These are phyloP conservation scores for Pangasianodon gigas DNA, from an alignment of 2,113 vertebrate genomes.

Conservation along the genomic window DNA sequence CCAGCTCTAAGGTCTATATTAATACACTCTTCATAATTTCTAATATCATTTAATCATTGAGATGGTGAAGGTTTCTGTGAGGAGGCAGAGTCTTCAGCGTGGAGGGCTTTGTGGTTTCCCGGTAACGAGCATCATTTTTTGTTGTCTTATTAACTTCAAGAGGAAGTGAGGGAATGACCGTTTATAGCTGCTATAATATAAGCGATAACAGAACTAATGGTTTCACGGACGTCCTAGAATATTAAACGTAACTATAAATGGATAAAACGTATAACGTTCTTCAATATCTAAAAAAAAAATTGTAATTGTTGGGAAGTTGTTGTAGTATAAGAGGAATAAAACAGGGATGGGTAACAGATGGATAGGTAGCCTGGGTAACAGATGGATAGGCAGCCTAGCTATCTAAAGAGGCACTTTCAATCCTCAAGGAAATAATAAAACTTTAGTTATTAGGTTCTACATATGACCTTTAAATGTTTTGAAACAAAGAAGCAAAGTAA, in stretches of 20 bases:
- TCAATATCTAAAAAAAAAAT: neutral
- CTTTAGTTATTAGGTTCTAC: neutral
- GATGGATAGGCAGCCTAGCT: neutral
- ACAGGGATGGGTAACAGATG: neutral
- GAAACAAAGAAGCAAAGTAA: neutral
- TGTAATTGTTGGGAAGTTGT: neutral
- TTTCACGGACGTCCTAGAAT: neutral
- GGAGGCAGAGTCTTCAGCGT: neutral
- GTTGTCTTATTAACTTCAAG: no score
- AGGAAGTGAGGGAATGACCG: neutral
- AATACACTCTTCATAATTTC: neutral
- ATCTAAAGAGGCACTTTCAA: neutral
- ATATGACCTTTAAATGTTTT: neutral
- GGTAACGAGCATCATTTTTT: neutral
- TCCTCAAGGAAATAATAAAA: neutral
- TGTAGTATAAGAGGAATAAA: neutral
- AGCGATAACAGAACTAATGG: neutral
- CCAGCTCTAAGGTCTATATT: neutral
- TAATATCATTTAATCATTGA: neutral
- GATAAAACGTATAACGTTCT: neutral
- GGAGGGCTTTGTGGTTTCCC: neutral
- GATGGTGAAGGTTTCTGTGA: neutral
- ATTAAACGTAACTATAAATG: neutral
- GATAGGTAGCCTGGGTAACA: no score
- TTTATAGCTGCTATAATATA: neutral